Evolutionary conservation across 2,888 invertebrate species (phyloP).

Genomic region (Limnephilus rhombicus): DNA sequence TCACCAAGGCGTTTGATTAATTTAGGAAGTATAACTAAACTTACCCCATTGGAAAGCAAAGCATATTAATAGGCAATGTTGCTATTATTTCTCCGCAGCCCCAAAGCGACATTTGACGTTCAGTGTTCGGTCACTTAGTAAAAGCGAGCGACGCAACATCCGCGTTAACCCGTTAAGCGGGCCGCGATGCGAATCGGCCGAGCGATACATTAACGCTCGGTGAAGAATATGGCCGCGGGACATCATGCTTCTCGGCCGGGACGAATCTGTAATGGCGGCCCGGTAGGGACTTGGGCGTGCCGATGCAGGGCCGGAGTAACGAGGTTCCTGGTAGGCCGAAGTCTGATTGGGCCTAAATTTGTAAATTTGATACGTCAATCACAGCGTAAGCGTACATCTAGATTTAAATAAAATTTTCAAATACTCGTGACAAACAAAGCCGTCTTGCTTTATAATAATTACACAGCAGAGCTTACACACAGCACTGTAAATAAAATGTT

Average conservation of each 20-base stretch:
- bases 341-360: neutral
- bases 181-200: conserved; percentile 3
- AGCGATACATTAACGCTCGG: conserved; percentile 38
- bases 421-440: no score
- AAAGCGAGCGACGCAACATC: conserved; percentile 9
- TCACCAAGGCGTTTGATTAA: no score
- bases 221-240: conserved; percentile 20
- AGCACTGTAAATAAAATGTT: no score
- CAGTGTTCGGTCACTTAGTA: neutral
- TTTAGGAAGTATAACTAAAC: no score
- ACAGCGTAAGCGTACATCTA: no score
- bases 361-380: no score
- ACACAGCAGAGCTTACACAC: no score
- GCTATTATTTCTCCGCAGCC: neutral
- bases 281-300: conserved; percentile 40
- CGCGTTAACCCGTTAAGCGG: conserved; percentile 31
- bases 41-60: no score
- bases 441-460: no score
- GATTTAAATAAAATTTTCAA: no score
- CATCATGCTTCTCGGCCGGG: conserved; percentile 47
- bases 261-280: conserved; percentile 57
- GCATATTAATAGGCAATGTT: neutral
- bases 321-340: neutral
- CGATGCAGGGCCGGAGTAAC: neutral
- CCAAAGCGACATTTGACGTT: neutral